Evolutionary conservation across 2,888 invertebrate species (phyloP), one percentile per base, ranked within the genome.

Genomic region (Theodoxus fluviatilis): DNA sequence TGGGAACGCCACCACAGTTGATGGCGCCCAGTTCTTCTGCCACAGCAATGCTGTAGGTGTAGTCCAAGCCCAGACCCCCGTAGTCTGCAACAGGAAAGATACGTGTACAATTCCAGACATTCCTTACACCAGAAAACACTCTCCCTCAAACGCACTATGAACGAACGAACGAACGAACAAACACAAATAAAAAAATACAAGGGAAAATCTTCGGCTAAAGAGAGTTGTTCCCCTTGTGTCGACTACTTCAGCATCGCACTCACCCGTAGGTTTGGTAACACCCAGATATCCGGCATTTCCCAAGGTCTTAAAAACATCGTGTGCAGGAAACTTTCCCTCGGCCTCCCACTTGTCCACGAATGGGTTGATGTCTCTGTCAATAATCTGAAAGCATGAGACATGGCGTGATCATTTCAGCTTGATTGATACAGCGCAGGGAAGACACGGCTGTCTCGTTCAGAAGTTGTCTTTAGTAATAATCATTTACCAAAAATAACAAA

Each of bases 31-130:
- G 77, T 73, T 89, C 89, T 79, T 90, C 90, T 28, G 89, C 86
- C 37, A 89, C 84, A 2, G 90, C 90, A 18, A 89, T 81, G 69
- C 87, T 86, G 81, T 89, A 90, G 31, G 88, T 87, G 81, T 88
- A 90, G 80, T 90, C 90, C 71, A 90, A 81, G 1, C 89, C 90
- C 52, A 90, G 81, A 3, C 90, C 90, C 35, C 90, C 90, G 84
- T 89, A 90, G 73, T 89, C 90, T 89, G 78, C 33, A 80, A 76
- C 73, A n/a, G n/a, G n/a, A n/a, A n/a, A n/a, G n/a, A n/a, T n/a
- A n/a, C n/a, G n/a, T n/a, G n/a, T n/a, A n/a, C n/a, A n/a, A n/a
- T n/a, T n/a, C n/a, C 38, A 40, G 28, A 6, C 64, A 64, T 43
- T 22, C 40, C 57, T 33, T 35, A 57, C 57, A 33, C 25, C 2